Base-by-base conservation (phyloP, 2,888 invertebrate genomes). In the Caenorhabditis japonica region DNA sequence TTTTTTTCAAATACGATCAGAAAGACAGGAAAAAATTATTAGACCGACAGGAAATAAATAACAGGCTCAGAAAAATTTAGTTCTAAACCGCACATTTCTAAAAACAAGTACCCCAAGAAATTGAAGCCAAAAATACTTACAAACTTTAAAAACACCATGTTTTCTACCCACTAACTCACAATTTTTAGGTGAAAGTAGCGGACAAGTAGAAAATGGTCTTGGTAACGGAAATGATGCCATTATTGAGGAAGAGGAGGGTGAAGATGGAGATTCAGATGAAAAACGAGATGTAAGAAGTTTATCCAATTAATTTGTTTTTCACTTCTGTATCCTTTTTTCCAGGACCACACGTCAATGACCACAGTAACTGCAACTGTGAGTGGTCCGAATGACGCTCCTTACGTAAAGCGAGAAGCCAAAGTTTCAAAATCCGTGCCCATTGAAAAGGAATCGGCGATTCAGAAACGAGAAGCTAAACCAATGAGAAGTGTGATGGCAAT, bases 221-320 rank as follows among this genome's bases (percentile, higher is more conserved):
- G 75, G 73, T 2, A 75, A 79, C 34, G 71, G 70, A 15, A 77
- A 83, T 33, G 72, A 75, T 15, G 75, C 79, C n/a, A 79, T 79
- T 8, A 71, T 79, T 34, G 82, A 82, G 59, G 84, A 84, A 27
- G 80, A 82, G 30, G 84, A 84, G n/a, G 81, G 79, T 34, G 70
- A 74, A 15, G 79, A 79, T 33, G 78, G 76, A 47, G 76, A 76
- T 13, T 68, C 68, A 4, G 77, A 73, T 51, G 76, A 69, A 21
- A 69, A 69, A 25, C 49, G 55, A 36, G 75, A 75, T 39, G 70
- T 71, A 23, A 55, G 21, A 15, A 17, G 19, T 12, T 12, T 3
- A 27, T 19, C 1, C 12, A 7, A 8, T 17, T n/a, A 33, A 4
- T 44, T 15, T 52, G 8, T 1, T 4, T 4, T 21, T 19, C 19